Evolutionary conservation across 2,888 invertebrate species (phyloP), one percentile per base, ranked within the genome.

Genomic region (Sturmia bella): DNA sequence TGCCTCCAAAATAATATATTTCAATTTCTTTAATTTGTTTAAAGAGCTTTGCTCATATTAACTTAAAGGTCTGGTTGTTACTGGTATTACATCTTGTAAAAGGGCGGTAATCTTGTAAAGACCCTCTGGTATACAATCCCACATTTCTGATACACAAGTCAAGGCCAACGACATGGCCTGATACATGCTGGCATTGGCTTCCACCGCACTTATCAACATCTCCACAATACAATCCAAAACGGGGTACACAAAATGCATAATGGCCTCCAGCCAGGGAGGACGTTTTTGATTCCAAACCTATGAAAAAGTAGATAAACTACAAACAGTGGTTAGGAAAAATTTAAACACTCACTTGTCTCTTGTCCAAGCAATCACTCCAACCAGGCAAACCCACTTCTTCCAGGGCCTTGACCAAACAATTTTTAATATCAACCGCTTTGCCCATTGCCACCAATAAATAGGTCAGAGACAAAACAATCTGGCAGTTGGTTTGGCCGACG

Each of bases 211-310:
- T 3, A 95, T 93, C 9, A 96, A 91, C 83, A 94, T 94, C 5
- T 94, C 92, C 0, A 94, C 94, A 17, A 95, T 92, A 50, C 94
- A 94, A 69, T 92, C 92, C 61, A 95, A 90, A 3, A 94, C 89
- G 0, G 94, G 93, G 24, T 93, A 93, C 0, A 94, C 92, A n/a
- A 94, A 92, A 17, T 93, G 93, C 83, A 95, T 87, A 12, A 96
- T 91, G 0, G 95, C 95, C 66, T 95, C 94, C 73, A 95, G 90
- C 96, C 96, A 96, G 0, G 96, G 93, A 13, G 95, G 95, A 43
- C 95, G 92, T 39, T 94, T 94, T 87, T 95, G 95, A 88, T 96
- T 96, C 96, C 96, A 96, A 1, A 96, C 94, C 95, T 95, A 12
- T 12, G 87, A 89, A 56, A 15, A 50, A 9, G 1, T 17, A 24